Evolutionary conservation across 2,888 invertebrate species (phyloP), one percentile per base, ranked within the genome.

Genomic region (Stegana nigrithorax): DNA sequence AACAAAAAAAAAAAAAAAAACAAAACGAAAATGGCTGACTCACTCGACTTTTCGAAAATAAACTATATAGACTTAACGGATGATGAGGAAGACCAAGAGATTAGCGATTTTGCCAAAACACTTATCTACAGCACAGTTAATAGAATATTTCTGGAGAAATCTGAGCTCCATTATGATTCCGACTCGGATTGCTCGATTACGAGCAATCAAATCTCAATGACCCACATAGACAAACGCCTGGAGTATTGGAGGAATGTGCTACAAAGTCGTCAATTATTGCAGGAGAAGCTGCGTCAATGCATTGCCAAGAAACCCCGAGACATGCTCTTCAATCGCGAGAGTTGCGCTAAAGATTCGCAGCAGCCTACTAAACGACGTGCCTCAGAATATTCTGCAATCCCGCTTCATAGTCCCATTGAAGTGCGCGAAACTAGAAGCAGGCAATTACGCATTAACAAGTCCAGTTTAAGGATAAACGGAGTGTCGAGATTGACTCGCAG

Each of bases 171-270:
- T 4, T 21, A 50, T 2, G 32, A 55, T 1, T 65, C 68, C 1
- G 53, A 61, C 0, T 64, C 60, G 42, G 12, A 21, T 1, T 12
- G 45, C 5, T 21, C 36, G 2, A 14, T 8, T 3, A 2, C 1
- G 10, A 14, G 4, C 1, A 12, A 8, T 19, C 6, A 17, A 10
- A 14, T 60, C 6, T 55, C 68, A 0, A 63, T 53, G 5, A 68
- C 64, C n/a, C 65, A 44, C 2, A 72, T 74, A 17, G 83, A 82
- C 58, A 71, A 58, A 6, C 75, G 82, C 1, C 65, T 82, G 10
- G 50, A 71, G 17, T 83, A 82, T 59, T 82, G 83, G 83, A 80
- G 76, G 51, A 59, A 75, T 21, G 65, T 74, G 68, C 59, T 82
- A 12, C 60, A 53, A 4, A 60, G 76, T 8, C 70, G 82, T 1